These are phyloP conservation scores for Alaudala cheleensis DNA, from an alignment of 2,113 vertebrate species.

Conservation along the genomic window DNA sequence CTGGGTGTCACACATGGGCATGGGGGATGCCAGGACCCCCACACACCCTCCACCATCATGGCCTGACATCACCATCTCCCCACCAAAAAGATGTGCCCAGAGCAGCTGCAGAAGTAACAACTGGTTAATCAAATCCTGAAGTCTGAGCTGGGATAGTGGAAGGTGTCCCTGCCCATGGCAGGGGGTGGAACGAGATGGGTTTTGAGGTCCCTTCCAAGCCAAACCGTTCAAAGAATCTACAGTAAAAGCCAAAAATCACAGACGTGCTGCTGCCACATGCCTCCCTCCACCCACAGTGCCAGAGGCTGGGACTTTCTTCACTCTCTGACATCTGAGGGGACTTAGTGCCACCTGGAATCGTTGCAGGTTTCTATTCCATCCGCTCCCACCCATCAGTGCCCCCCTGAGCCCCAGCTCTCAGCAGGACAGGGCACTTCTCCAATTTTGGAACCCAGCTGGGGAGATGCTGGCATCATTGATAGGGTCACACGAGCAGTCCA, in stretches of 20 bases:
- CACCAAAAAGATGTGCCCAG: background rate
- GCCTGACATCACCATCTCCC: background rate
- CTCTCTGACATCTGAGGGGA: too few species aligned
- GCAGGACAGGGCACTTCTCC: background rate
- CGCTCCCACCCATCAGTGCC: background rate
- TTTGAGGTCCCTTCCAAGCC: background rate
- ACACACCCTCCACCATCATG: background rate
- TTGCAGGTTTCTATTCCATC: background rate
- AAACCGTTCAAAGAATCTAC: background rate
- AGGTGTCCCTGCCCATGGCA: background rate
- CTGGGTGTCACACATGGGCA: rapidly evolving
- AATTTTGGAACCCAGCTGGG: background rate
- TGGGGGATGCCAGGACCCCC: rapidly evolving
- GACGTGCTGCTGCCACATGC: rapidly evolving
- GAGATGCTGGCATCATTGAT: background rate
- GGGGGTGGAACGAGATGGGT: background rate
- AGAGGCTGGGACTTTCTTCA: background rate
- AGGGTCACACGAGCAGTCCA: background rate
- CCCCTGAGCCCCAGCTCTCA: background rate
- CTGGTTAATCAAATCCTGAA: background rate
- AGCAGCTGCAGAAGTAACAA: background rate
- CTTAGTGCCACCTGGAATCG: background rate
- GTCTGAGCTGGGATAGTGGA: background rate
- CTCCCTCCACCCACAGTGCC: background rate
- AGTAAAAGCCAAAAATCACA: background rate